Base-by-base conservation (phyloP, 1,140 invertebrate species). In the Dermatophagoides farinae region DNA sequence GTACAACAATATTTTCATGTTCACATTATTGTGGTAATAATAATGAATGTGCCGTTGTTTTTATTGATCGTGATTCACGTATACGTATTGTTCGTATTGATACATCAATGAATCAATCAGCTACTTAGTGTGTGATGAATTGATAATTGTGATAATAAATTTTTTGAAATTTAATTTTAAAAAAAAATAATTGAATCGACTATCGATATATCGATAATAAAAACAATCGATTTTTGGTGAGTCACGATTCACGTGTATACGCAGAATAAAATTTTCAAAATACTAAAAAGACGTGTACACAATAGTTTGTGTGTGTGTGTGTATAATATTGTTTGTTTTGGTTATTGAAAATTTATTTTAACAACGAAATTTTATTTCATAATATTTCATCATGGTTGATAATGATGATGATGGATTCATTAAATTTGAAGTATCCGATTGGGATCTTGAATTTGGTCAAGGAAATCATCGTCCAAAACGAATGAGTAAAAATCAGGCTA, bases 31-130 rank as follows among this genome's bases (percentile, higher is more conserved):
- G 78, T 67, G 78, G 78, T 23, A 77, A 77, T 12, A 71, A 72
- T 5, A 82, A 82, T 67, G 79, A 81, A 67, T 79, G 80, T 23
- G 80, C 80, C 20, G 81, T 79, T 67, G 73, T 82, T 49, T 68
- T 81, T 18, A 77, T 75, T 1, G 58, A 50, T n/a, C 76, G 79
- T 64, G 73, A 74, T 60, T 68, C 70, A 23, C 77, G 77, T 66
- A 63, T 80, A 4, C 66, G 78, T 39, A 71, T 76, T 60, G 78
- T 80, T 62, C 67, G 77, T 50, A 70, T 79, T n/a, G 78, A 79
- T 65, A 79, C 78, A 14, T 23, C 25, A 14, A 61, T 6, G 4
- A 55, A 61, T 76, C 22, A 72, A 25, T 20, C 58, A 14, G 58
- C 58, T 16, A 60, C 1, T 44, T 18, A 57, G 9, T 16, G n/a